A percentile compares a stretch with the other conserved stretches of the same genome.
phyloP scores from a whole-genome alignment of 2,797 vertebrate species.

The Brachyrhaphis roseni region DNA sequence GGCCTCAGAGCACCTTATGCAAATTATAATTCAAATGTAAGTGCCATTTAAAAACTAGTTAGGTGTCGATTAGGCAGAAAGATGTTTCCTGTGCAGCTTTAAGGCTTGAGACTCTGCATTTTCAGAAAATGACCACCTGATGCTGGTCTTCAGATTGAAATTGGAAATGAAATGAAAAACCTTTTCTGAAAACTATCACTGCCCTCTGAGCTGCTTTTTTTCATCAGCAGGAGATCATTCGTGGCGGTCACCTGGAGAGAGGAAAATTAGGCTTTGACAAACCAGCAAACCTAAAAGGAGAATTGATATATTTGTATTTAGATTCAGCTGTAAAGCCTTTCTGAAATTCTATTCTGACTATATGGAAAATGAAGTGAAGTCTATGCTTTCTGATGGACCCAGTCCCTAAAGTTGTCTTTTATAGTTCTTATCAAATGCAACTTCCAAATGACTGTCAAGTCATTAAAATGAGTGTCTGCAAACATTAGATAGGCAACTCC shows the following conservation, averaged over 20 bases:
- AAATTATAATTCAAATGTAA: slow-evolving; percentile 11
- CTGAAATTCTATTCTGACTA: background rate
- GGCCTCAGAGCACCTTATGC: slow-evolving; percentile 4
- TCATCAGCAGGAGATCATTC: background rate
- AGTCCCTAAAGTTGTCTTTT: background rate
- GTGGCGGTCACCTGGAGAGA: background rate
- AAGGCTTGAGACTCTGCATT: background rate
- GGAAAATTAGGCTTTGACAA: slow-evolving; percentile 16
- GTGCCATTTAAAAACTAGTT: slow-evolving; percentile 17
- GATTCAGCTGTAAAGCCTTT: background rate
- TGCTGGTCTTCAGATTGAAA: slow-evolving; percentile 17
- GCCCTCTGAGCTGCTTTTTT: background rate
- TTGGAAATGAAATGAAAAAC: slow-evolving; percentile 28
- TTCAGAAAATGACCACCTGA: background rate
- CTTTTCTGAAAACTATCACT: slow-evolving; percentile 10
- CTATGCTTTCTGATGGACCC: background rate
- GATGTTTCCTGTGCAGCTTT: slow-evolving; percentile 16
- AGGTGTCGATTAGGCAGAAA: slow-evolving; percentile 4
- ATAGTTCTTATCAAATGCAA: background rate
- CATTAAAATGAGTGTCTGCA: background rate
- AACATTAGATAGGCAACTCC: background rate
- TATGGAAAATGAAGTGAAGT: background rate
- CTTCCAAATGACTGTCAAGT: background rate
- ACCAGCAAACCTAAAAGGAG: background rate
- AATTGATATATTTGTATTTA: background rate